Evolutionary conservation across 1,140 invertebrate species (phyloP).

Genomic region (Aleiodes sp.): DNA sequence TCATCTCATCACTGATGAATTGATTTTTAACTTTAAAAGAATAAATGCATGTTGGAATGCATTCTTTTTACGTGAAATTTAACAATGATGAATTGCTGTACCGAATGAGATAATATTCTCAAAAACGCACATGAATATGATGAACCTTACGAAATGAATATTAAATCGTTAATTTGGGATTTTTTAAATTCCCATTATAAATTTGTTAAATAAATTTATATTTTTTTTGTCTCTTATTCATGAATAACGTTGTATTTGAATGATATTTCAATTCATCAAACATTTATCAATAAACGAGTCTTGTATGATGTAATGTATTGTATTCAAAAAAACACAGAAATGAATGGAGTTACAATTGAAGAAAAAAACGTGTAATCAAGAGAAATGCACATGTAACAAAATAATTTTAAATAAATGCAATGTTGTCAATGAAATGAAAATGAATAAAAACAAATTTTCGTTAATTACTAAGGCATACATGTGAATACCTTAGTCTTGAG

Average conservation of each 20-base stretch:
- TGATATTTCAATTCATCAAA: slow-evolving; percentile 10
- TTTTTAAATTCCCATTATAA: not conserved
- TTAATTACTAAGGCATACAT: no score
- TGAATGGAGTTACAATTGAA: not conserved
- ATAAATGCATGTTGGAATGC: not conserved
- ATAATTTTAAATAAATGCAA: slow-evolving; percentile 52
- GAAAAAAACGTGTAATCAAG: slow-evolving; percentile 48
- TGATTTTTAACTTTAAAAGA: no score
- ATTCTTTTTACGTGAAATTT: not conserved
- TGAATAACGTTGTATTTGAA: not conserved
- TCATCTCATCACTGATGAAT: no score
- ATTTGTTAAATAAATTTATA: not conserved
- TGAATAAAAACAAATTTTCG: slow-evolving; percentile 49
- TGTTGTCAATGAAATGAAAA: slow-evolving; percentile 60
- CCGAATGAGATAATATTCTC: not conserved
- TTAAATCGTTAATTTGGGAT: not conserved
- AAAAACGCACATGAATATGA: not conserved
- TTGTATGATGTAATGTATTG: slow-evolving; percentile 53
- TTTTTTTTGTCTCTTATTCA: slow-evolving; percentile 5
- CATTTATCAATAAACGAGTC: slow-evolving; percentile 23
- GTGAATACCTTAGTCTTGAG: no score
- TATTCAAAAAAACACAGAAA: no score
- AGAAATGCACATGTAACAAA: slow-evolving; percentile 53
- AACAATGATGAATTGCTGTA: not conserved
- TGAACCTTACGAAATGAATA: not conserved